phyloP scores from a whole-genome alignment of 23 tunicate genomes.

The Ascidia mentula region DNA sequence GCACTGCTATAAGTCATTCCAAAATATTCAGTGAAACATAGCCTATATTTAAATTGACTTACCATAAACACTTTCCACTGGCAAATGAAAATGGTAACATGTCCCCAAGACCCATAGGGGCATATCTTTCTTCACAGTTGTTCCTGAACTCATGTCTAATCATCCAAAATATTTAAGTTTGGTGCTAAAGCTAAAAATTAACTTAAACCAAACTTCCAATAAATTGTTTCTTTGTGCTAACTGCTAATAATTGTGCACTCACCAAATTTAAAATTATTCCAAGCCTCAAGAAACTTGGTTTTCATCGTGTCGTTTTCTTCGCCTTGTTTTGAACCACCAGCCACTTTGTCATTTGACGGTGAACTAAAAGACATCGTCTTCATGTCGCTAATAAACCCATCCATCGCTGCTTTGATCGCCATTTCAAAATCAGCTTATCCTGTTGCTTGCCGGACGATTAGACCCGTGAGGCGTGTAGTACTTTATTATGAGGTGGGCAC shows the following conservation, averaged over 20 bases:
- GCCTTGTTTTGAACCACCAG: background rate
- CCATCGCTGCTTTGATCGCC: conserved; percentile 37
- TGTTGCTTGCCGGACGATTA: too few species aligned
- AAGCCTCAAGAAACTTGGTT: conserved; percentile 58
- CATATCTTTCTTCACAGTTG: conserved; percentile 43
- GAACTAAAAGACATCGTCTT: conserved; percentile 54
- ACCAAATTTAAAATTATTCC: conserved; percentile 81
- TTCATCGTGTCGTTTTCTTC: conserved; percentile 64
- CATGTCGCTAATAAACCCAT: conserved; percentile 31
- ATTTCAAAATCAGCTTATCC: too few species aligned
- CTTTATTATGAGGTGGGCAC: too few species aligned
- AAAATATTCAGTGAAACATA: background rate
- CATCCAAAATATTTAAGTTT: background rate
- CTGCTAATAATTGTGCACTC: background rate
- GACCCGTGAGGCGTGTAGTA: too few species aligned
- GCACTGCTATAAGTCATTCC: too few species aligned
- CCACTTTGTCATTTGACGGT: conserved; percentile 18
- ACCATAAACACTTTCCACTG: background rate
- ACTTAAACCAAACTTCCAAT: too few species aligned
- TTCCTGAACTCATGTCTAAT: conserved; percentile 47
- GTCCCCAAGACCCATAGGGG: conserved; percentile 80
- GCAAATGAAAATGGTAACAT: conserved; percentile 35
- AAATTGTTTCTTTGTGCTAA: background rate
- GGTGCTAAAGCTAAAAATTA: too few species aligned
- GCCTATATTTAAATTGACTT: background rate